Evolutionary conservation across 2,797 vertebrate species (phyloP).

Genomic region (Chrysolophus pictus): DNA sequence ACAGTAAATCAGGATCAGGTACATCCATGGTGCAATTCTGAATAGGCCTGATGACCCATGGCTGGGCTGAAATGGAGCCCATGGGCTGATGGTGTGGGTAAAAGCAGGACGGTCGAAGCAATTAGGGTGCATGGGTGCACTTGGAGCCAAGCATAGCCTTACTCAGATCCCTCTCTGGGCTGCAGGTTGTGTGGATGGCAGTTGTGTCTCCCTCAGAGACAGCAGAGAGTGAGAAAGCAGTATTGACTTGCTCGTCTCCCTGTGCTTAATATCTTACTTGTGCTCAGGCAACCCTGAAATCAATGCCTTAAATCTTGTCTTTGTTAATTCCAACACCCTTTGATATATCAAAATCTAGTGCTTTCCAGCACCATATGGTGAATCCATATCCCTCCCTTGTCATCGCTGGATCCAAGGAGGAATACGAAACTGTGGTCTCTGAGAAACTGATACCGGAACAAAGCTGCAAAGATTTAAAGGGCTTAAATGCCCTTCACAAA

Average conservation of each 20-base stretch:
- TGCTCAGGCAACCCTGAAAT: neutral
- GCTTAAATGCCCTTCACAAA: neutral
- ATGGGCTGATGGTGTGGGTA: neutral
- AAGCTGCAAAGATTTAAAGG: neutral
- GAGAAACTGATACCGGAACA: neutral
- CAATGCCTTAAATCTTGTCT: neutral
- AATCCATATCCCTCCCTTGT: neutral
- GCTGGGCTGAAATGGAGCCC: neutral
- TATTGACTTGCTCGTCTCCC: neutral
- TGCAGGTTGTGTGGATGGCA: neutral
- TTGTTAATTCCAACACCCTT: neutral
- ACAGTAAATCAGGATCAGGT: neutral
- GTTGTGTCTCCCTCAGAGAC: neutral
- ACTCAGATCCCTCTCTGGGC: neutral
- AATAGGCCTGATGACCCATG: neutral
- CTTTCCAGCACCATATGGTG: neutral
- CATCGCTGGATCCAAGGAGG: slow-evolving; percentile 3
- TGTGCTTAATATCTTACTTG: neutral
- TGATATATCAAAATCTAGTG: neutral
- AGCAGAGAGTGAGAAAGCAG: neutral
- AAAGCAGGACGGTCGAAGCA: neutral
- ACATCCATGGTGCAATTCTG: neutral
- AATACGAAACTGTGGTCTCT: neutral
- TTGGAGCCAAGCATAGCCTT: neutral
- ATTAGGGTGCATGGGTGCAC: neutral